Evolutionary conservation across 1,140 invertebrate species (phyloP).

Genomic region (Riptortus pedestris): DNA sequence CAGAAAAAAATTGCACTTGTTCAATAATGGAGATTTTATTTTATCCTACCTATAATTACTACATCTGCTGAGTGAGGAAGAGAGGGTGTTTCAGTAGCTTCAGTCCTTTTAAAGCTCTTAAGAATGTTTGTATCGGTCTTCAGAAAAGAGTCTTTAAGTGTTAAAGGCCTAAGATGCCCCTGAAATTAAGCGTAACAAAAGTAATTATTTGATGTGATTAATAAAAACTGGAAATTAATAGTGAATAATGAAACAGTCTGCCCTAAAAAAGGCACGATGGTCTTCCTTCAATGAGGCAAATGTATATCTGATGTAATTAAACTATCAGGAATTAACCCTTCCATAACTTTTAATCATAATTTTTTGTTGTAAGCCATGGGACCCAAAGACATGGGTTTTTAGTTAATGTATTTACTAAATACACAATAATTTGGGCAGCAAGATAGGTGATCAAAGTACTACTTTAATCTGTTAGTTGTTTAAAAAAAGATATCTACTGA

Average conservation of each 20-base stretch:
- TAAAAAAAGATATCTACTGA: no score
- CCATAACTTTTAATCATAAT: not conserved
- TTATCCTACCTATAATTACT: conserved; percentile 34
- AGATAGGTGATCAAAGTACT: no score
- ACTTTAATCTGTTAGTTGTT: no score
- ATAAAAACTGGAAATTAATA: not conserved
- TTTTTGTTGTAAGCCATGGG: no score
- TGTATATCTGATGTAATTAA: not conserved
- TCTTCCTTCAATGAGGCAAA: not conserved
- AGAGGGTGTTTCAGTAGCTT: conserved; percentile 2
- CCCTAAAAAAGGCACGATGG: no score
- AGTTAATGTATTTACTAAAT: no score
- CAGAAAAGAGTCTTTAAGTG: not conserved
- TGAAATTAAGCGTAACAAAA: conserved; percentile 17
- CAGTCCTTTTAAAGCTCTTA: not conserved
- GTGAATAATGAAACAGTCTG: not conserved
- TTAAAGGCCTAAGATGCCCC: conserved; percentile 10
- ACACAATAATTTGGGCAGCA: no score
- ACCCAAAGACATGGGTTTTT: no score
- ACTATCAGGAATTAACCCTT: not conserved
- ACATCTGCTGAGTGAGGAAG: conserved; percentile 32
- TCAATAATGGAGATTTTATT: no score
- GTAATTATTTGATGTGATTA: not conserved
- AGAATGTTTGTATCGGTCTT: not conserved
- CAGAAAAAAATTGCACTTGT: not conserved